A percentile compares a stretch with the other conserved stretches of the same genome.
These are phyloP conservation scores for Caerostris extrusa DNA, from an alignment of 1,140 invertebrate genomes.

Conservation along the genomic window DNA sequence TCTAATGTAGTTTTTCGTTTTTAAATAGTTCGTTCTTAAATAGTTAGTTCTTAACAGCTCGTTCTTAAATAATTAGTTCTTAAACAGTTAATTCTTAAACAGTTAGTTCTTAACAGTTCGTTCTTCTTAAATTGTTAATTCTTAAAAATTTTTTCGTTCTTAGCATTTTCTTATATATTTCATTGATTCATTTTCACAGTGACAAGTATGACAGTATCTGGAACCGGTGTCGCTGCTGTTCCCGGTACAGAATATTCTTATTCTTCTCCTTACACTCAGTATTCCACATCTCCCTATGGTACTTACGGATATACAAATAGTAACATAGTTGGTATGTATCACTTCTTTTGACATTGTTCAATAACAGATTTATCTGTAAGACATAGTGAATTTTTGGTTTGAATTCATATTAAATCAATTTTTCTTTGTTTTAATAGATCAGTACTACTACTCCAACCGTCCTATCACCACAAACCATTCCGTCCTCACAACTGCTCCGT, in stretches of 20 bases:
- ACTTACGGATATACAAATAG: constrained; percentile 88
- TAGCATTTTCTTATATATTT: no score
- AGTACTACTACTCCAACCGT: constrained; percentile 75
- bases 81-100: no score
- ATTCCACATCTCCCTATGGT: constrained; percentile 86
- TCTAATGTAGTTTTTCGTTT: no score
- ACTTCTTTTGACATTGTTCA: no score
- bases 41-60: no score
- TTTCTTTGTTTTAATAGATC: constrained; percentile 68
- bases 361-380: neutral
- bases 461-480: constrained; percentile 34
- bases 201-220: constrained; percentile 78
- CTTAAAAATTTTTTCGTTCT: no score
- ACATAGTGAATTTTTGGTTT: neutral
- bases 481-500: constrained; percentile 66
- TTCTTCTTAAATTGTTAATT: no score
- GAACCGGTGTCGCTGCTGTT: constrained; percentile 82
- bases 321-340: constrained; percentile 90
- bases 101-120: no score
- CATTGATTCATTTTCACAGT: constrained; percentile 29
- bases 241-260: constrained; percentile 87
- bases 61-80: no score
- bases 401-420: neutral
- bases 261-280: constrained; percentile 88
- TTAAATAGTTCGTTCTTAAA: no score